These are phyloP conservation scores for Halesus radiatus DNA, from an alignment of 1,140 invertebrate genomes.

Conservation along the genomic window DNA sequence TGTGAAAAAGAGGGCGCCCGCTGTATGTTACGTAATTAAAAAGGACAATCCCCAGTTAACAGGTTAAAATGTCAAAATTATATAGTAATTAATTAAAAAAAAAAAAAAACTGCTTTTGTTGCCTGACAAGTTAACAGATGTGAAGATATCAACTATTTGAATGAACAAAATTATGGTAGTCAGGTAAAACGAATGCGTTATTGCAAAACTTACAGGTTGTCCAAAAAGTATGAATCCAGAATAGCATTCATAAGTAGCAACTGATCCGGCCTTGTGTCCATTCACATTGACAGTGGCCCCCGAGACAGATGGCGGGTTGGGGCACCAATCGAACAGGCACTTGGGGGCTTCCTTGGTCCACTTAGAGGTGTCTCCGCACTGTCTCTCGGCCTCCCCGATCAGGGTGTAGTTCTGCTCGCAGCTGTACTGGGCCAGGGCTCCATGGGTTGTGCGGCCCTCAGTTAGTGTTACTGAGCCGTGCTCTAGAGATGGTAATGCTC, in stretches of 20 bases:
- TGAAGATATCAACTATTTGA: too few relatives aligned
- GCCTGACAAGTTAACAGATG: too few relatives aligned
- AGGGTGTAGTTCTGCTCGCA: constrained; percentile 90
- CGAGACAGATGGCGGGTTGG: constrained; percentile 80
- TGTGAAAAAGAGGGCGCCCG: too few relatives aligned
- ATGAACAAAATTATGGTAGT: too few relatives aligned
- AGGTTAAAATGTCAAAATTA: too few relatives aligned
- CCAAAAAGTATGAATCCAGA: constrained; percentile 89
- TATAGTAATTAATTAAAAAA: too few relatives aligned
- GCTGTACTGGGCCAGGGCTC: constrained; percentile 80
- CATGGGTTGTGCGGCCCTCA: constrained; percentile 82
- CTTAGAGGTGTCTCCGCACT: constrained; percentile 82
- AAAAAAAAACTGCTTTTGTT: too few relatives aligned
- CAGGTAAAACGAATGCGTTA: too few relatives aligned
- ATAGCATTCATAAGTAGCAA: constrained; percentile 85
- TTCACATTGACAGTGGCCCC: constrained; percentile 79
- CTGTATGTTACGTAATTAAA: too few relatives aligned
- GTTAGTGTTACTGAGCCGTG: constrained; percentile 80
- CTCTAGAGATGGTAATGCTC: constrained; percentile 76
- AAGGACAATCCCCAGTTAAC: too few relatives aligned
- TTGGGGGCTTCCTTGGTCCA: constrained; percentile 87
- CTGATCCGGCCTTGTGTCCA: constrained; percentile 82
- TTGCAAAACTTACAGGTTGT: constrained; percentile 73
- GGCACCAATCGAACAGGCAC: constrained; percentile 90
- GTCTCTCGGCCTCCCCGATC: constrained; percentile 78